A percentile compares a stretch with the other conserved stretches of the same genome.
Conservation (phyloP, 1,140 invertebrate species). For the Mesaphorura yosii region DNA sequence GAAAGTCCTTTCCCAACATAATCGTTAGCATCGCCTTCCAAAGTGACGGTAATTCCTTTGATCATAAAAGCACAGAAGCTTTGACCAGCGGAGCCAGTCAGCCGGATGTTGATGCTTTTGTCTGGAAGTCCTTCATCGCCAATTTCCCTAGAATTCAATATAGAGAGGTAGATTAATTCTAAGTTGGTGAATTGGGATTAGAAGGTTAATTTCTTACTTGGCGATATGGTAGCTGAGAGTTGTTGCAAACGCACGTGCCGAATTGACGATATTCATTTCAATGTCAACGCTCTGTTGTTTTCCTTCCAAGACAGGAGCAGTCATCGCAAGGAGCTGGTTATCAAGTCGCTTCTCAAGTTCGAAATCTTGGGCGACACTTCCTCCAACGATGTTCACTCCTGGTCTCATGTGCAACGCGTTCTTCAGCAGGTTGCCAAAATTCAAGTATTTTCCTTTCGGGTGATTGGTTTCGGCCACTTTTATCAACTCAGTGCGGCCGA, state of each 20-base stretch:
- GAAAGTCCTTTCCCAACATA: constrained; percentile 81
- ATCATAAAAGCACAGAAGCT: constrained; percentile 97
- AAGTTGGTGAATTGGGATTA: constrained; percentile 9
- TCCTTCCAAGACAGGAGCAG: constrained; percentile 62
- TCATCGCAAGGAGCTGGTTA: constrained; percentile 65
- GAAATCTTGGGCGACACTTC: constrained; percentile 76
- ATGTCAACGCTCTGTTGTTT: constrained; percentile 54
- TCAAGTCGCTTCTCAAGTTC: constrained; percentile 79
- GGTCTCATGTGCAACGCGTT: constrained; percentile 81
- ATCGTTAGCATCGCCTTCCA: constrained; percentile 97
- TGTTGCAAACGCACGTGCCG: constrained; percentile 80
- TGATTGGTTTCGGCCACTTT: constrained; percentile 48
- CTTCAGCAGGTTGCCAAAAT: constrained; percentile 73
- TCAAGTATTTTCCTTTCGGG: constrained; percentile 71
- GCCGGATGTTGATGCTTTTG: constrained; percentile 68
- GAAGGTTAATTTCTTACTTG: constrained; percentile 64
- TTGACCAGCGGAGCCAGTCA: constrained; percentile 93
- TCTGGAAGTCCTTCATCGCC: constrained; percentile 77
- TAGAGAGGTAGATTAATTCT: constrained; percentile 6
- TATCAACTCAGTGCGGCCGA: constrained; percentile 85
- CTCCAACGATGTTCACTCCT: constrained; percentile 80
- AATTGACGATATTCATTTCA: constrained; percentile 75
- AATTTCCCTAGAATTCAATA: constrained; percentile 57
- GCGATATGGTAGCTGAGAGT: constrained; percentile 92
- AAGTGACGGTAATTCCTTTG: constrained; percentile 72